Conservation (phyloP, 1,140 invertebrate genomes). For the Philaenus spumarius region DNA sequence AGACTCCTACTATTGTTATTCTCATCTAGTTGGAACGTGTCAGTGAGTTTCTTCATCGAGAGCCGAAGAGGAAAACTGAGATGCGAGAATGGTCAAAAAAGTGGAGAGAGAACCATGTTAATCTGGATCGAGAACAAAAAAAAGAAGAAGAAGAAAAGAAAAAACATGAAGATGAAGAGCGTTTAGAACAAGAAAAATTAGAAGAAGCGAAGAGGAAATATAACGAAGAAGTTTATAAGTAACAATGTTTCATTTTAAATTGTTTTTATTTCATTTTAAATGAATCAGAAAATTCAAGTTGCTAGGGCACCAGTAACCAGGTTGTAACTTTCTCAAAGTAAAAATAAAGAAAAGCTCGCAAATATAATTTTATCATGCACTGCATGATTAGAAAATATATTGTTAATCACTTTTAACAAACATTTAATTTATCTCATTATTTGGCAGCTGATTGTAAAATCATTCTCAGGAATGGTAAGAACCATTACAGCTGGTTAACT, state of each 20-base stretch:
- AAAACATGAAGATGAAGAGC: constrained; percentile 3
- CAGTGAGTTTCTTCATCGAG: constrained; percentile 13
- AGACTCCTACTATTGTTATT: neutral
- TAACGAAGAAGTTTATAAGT: constrained; percentile 23
- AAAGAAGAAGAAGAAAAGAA: constrained; percentile 11
- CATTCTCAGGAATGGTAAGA: no score
- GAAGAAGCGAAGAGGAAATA: constrained; percentile 19
- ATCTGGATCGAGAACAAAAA: neutral
- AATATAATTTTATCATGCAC: no score
- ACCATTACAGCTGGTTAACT: no score
- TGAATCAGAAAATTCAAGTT: no score
- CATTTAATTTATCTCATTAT: no score
- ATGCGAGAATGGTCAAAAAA: constrained; percentile 19
- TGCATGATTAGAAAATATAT: no score
- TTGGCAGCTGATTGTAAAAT: no score
- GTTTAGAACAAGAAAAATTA: constrained; percentile 11
- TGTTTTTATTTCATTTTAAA: no score
- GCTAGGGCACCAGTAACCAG: no score
- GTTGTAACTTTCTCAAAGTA: no score
- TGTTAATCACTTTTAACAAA: no score
- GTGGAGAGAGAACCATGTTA: constrained; percentile 19
- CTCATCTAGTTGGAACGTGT: constrained; percentile 8
- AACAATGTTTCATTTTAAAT: neutral
- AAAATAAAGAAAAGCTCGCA: no score
- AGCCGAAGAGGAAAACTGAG: constrained; percentile 19